phyloP scores from a whole-genome alignment of 2,888 invertebrate genomes.

The Carpatolechia fugitivella region DNA sequence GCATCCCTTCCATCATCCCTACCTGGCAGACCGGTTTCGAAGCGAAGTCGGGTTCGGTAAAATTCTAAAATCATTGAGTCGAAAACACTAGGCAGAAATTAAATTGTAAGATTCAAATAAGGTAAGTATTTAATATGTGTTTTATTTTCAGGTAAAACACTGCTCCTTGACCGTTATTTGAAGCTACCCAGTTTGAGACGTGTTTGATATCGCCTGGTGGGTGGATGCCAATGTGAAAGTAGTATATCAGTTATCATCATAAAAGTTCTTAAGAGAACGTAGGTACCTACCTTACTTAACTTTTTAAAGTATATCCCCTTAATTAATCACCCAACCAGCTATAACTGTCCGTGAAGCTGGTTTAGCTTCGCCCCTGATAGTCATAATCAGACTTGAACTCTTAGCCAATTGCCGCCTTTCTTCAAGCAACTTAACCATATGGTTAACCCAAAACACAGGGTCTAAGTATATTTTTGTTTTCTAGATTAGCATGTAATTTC shows the following conservation, averaged over 20 bases:
- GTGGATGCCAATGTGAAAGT: constrained; percentile 8
- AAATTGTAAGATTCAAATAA: constrained; percentile 13
- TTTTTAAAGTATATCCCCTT: background rate
- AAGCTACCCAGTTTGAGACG: constrained; percentile 2
- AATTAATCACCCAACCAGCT: constrained; percentile 20
- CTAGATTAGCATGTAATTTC: background rate
- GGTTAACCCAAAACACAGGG: constrained; percentile 16
- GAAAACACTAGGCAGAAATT: constrained; percentile 8
- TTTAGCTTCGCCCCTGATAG: constrained; percentile 12
- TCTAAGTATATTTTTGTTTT: constrained; percentile 12
- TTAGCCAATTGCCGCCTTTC: background rate
- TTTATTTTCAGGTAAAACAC: constrained; percentile 10
- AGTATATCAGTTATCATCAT: background rate
- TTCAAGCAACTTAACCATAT: background rate
- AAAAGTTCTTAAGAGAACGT: background rate
- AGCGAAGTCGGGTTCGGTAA: too few species aligned
- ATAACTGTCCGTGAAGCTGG: constrained; percentile 20
- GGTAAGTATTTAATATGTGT: constrained; percentile 14
- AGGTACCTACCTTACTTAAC: background rate
- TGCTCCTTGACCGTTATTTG: constrained; percentile 6
- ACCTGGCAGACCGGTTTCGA: background rate
- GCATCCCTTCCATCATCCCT: background rate
- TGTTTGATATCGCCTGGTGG: constrained; percentile 15
- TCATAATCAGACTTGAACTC: constrained; percentile 17
- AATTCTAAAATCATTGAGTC: background rate